Base-by-base conservation (phyloP, 1,140 invertebrate genomes). In the Steinernema khuongi region DNA sequence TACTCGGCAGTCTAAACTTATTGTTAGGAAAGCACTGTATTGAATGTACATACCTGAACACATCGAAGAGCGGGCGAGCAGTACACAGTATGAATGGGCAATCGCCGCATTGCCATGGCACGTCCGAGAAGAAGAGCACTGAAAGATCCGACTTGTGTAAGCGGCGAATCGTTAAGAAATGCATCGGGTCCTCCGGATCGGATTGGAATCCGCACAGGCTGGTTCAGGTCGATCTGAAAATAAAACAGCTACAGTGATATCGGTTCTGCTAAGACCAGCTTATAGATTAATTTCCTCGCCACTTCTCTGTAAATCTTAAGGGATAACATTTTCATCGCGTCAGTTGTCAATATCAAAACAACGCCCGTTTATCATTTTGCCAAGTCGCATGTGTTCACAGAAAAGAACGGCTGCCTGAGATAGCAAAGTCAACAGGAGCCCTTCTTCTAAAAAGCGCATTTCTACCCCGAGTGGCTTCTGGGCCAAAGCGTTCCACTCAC, bases 111-210 rank as follows among this genome's bases (percentile, higher is more conserved):
- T 26, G 7, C n/a, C 43, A 76, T 32, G 18, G 30, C 75, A 22
- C 77, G 75, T 43, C 76, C 75, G 19, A 76, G n/a, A 4, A 79
- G 50, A 43, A 78, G 76, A 7, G 75, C 33, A 14, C 44, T 70
- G 1, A 75, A 2, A 2, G 75, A 78, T 0, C 75, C 75, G 19
- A 76, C 44, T 43, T 76, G 50, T 11, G 75, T 76, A 0, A 76
- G 67, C 0, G 75, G 75, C 7, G 75, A 41, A 71, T 76, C 76
- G 73, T 74, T 79, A 32, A 31, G 29, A 18, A 74, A 79, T n/a
- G 29, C 22, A 43, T 79, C 75, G 18, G 75, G 69, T 19, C 30
- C 30, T 14, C 14, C 14, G 19, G 76, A 33, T 72, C 75, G 75
- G 31, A 36, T 22, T 17, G 71, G 29, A 22, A 76, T 60, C 71